Base-by-base conservation (phyloP, 2,888 invertebrate species). In the Drosophila siamana region DNA sequence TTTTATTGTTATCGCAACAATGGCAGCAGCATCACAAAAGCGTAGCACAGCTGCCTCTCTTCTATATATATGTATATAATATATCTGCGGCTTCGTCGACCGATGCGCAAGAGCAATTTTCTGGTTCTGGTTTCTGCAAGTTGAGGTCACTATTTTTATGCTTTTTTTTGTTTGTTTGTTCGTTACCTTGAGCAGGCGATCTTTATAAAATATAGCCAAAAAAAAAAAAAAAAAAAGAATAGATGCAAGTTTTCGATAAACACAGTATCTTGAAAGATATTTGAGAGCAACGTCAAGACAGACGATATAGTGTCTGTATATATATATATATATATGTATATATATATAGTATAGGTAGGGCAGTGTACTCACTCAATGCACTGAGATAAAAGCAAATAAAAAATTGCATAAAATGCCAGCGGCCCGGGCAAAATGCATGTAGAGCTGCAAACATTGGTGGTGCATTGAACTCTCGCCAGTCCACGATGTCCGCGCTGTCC, bases 1-100 rank as follows among this genome's bases (percentile, higher is more conserved):
- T 88, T 83, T 88, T 82, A 83, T 83, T 83, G 88, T 84, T 84
- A 83, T 86, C 78, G 84, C 69, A 83, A 88, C 86, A 88, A 84
- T 83, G 69, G 88, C 79, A 68, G 81, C 63, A 15, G 83, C 78
- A 59, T 19, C 55, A 63, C 61, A 50, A 59, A 50, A 62, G 64
- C 78, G 69, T 80, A 78, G 67, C 75, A 77, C 88, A 83, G 79
- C 88, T 85, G 88, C 85, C 69, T 62, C 55, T 41, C 33, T 5
- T 33, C 33, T 11, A 11, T 28, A 28, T 8, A 19, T 28, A 28
- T 28, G 9, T 3, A 3, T 2, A 3, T 19, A 19, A 24, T 30
- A 30, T 41, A 52, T 8, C 38, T 4, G 15, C 5, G 8, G n/a
- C n/a, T n/a, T n/a, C n/a, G n/a, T n/a, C n/a, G n/a, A n/a, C 9